Conservation (phyloP, 2,113 vertebrate species). For the Pristiophorus japonicus region DNA sequence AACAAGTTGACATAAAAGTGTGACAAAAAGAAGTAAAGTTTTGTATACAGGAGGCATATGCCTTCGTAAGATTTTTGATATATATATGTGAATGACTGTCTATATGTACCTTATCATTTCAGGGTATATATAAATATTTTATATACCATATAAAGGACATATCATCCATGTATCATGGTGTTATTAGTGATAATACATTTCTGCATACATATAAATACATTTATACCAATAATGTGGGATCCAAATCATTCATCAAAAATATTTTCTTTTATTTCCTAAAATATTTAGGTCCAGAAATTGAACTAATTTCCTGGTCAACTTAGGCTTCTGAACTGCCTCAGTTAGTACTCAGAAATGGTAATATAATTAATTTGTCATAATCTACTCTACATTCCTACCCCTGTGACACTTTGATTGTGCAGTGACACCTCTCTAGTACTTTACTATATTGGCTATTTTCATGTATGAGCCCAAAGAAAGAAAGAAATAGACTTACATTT, state of each 20-base stretch:
- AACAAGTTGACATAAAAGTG: neutral
- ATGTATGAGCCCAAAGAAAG: neutral
- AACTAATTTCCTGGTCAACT: neutral
- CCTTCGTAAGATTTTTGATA: neutral
- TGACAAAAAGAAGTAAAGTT: neutral
- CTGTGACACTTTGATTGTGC: neutral
- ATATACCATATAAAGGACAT: neutral
- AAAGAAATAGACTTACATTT: neutral
- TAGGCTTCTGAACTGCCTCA: neutral
- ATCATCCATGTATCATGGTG: neutral
- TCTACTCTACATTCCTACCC: neutral
- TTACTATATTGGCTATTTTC: neutral
- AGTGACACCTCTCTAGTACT: neutral
- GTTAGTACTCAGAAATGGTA: neutral
- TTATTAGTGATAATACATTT: neutral
- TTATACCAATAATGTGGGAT: neutral
- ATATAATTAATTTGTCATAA: neutral
- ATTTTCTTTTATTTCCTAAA: neutral
- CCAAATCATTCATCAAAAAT: neutral
- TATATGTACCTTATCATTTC: neutral
- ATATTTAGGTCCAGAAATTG: neutral
- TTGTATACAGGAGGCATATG: neutral
- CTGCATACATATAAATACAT: neutral
- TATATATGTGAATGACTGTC: neutral
- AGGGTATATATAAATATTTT: neutral